Percentiles rank a stretch among this genome's conserved stretches.
Conservation (phyloP, 37 sponge, comb jelly and placozoan species). For the Chondrosia reniformis region DNA sequence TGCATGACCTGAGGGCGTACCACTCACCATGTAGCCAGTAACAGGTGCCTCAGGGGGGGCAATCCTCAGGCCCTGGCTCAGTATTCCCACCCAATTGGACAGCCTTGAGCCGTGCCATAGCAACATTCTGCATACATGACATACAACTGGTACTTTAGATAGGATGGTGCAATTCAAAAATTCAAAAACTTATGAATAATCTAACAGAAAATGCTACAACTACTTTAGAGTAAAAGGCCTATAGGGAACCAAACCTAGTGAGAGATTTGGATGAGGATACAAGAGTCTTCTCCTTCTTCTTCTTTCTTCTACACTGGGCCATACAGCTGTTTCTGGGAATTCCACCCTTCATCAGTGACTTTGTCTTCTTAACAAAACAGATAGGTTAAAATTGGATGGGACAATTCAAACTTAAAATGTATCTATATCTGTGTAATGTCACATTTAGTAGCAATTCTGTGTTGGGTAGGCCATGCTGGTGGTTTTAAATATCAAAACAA, state of each 20-base stretch:
- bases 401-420: too few species aligned
- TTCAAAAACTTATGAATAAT: background rate
- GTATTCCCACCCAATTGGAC: slow-evolving; percentile 98
- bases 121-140: slow-evolving; percentile 53
- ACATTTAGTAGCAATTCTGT: too few species aligned
- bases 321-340: too few species aligned
- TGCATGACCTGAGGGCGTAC: background rate
- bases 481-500: too few species aligned
- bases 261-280: background rate
- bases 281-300: too few species aligned
- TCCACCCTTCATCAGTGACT: too few species aligned
- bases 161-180: background rate
- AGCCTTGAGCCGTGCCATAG: slow-evolving; percentile 97
- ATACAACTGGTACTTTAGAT: background rate
- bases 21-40: slow-evolving; percentile 94
- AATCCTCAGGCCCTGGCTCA: slow-evolving; percentile 91
- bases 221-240: background rate
- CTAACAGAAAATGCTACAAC: background rate
- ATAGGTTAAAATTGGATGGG: too few species aligned
- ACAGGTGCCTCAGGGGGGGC: slow-evolving; percentile 99
- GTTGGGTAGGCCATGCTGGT: too few species aligned
- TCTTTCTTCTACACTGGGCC: too few species aligned
- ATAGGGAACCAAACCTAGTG: background rate
- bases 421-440: too few species aligned
- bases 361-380: too few species aligned